Conservation (phyloP, 2,113 vertebrate genomes). For the Oxygymnocypris stewartii region DNA sequence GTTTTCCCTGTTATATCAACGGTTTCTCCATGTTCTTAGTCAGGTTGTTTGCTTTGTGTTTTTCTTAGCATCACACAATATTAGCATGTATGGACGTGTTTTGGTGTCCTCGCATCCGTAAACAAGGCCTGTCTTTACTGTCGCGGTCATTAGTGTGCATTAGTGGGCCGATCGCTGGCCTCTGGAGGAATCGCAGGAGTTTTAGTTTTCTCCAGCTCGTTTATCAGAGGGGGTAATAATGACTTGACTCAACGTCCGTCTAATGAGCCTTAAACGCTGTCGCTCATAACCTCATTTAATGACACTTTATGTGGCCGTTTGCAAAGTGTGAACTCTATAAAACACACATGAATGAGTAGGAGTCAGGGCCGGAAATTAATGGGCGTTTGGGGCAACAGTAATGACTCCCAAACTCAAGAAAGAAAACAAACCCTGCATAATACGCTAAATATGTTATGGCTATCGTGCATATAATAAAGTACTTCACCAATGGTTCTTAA, state of each 20-base stretch:
- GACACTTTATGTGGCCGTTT: neutral
- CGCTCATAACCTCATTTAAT: neutral
- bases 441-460: neutral
- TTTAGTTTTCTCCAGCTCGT: slow-evolving; percentile 49
- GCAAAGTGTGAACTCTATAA: neutral
- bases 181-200: slow-evolving; percentile 58
- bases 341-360: neutral
- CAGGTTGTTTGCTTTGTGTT: neutral
- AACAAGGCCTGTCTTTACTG: slow-evolving; percentile 61
- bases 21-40: neutral
- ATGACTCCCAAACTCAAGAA: too few relatives aligned
- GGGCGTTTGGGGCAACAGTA: neutral
- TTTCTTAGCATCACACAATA: neutral
- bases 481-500: neutral
- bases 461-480: neutral
- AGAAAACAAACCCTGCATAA: neutral
- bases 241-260: slow-evolving; percentile 4
- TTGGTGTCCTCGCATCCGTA: slow-evolving; percentile 50
- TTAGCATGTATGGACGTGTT: neutral
- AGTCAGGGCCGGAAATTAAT: neutral
- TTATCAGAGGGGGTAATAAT: slow-evolving; percentile 2
- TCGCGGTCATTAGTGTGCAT: slow-evolving; percentile 58
- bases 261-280: slow-evolving; percentile 37
- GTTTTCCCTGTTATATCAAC: too few relatives aligned
- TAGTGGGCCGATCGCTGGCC: slow-evolving; percentile 39